Conservation (phyloP, 1,140 invertebrate species). For the Copidosoma floridanum region DNA sequence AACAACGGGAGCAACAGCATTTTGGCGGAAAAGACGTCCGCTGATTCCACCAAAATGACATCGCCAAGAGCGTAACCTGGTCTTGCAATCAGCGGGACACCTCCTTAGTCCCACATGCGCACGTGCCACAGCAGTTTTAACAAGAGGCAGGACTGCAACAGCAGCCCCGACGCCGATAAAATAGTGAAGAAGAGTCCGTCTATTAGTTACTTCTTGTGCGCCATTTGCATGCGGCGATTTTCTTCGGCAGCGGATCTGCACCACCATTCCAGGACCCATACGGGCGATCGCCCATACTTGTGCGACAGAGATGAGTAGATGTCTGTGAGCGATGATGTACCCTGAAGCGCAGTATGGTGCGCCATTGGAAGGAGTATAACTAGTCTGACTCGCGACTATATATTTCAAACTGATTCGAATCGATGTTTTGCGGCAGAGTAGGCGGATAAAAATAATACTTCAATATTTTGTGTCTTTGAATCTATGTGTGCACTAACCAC, state of each 20-base stretch:
- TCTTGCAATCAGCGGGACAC: constrained; percentile 48
- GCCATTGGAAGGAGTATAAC: constrained; percentile 82
- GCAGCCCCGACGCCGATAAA: constrained; percentile 84
- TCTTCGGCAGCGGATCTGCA: too few relatives aligned
- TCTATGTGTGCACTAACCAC: too few relatives aligned
- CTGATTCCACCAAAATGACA: constrained; percentile 26
- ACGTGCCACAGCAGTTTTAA: constrained; percentile 84
- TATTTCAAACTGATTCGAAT: too few relatives aligned
- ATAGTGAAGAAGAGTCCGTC: constrained; percentile 61
- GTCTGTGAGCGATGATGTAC: constrained; percentile 82
- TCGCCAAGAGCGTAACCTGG: constrained; percentile 37
- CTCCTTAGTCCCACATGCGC: constrained; percentile 92
- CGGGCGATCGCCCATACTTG: constrained; percentile 75
- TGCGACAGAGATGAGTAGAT: too few relatives aligned
- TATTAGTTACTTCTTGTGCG: too few relatives aligned
- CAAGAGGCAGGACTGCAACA: constrained; percentile 74
- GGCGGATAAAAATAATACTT: too few relatives aligned
- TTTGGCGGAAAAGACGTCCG: constrained; percentile 16
- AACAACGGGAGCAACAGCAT: neutral
- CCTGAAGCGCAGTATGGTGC: constrained; percentile 89
- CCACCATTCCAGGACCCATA: constrained; percentile 88
- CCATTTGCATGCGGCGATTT: too few relatives aligned
- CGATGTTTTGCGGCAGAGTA: too few relatives aligned
- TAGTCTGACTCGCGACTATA: constrained; percentile 47
- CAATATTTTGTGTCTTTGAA: too few relatives aligned